phyloP scores from a whole-genome alignment of 2,888 invertebrate species.

The Erannis defoliaria region DNA sequence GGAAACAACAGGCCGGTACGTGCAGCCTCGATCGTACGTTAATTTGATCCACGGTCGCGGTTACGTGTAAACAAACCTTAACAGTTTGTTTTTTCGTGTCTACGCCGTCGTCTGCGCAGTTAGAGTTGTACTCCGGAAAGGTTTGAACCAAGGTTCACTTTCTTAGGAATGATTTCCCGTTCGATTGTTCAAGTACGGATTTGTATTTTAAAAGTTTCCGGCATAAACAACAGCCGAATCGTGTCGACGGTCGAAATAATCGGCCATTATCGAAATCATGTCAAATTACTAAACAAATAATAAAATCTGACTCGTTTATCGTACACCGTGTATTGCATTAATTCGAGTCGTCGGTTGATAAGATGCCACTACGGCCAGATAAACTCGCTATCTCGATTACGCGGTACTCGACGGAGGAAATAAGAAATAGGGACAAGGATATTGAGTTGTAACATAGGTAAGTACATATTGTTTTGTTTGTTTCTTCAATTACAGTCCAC shows the following conservation, averaged over 20 bases:
- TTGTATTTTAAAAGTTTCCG: slow-evolving; percentile 35
- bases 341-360: slow-evolving; percentile 67
- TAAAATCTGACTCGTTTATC: slow-evolving; percentile 65
- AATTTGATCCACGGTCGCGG: slow-evolving; percentile 74
- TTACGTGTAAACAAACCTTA: slow-evolving; percentile 65
- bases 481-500: slow-evolving; percentile 74
- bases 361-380: slow-evolving; percentile 72
- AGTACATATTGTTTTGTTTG: slow-evolving; percentile 66
- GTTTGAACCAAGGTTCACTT: slow-evolving; percentile 37
- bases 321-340: slow-evolving; percentile 70
- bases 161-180: slow-evolving; percentile 35
- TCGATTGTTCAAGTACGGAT: slow-evolving; percentile 28
- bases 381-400: slow-evolving; percentile 77
- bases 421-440: slow-evolving; percentile 84
- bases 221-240: slow-evolving; percentile 14
- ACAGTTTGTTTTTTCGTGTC: slow-evolving; percentile 60
- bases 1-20: slow-evolving; percentile 70
- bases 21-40: slow-evolving; percentile 76
- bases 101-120: slow-evolving; percentile 45
- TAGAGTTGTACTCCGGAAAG: slow-evolving; percentile 39
- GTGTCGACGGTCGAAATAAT: slow-evolving; percentile 29
- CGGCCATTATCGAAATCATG: slow-evolving; percentile 54
- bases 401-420: slow-evolving; percentile 76
- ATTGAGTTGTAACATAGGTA: slow-evolving; percentile 58
- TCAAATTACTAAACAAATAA: slow-evolving; percentile 64